phyloP scores from a whole-genome alignment of 2,888 invertebrate species.

The Miltochrista miniata region DNA sequence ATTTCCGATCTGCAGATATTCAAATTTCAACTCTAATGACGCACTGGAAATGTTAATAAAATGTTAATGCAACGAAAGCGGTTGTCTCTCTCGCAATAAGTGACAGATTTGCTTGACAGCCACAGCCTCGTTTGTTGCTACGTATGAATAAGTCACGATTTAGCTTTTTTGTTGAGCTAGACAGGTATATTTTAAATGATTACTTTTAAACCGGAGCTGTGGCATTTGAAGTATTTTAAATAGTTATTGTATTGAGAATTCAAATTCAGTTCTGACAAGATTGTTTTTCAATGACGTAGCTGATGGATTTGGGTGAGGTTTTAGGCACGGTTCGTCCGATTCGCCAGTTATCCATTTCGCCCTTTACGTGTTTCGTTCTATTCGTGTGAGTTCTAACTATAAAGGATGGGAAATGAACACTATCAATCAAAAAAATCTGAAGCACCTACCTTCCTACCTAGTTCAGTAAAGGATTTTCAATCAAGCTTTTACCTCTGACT shows the following conservation, averaged over 20 bases:
- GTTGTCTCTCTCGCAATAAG: conserved; percentile 71
- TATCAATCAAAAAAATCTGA: too few relatives aligned
- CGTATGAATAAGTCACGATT: conserved; percentile 80
- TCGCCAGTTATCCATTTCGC: too few relatives aligned
- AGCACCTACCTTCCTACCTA: too few relatives aligned
- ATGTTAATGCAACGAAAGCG: conserved; percentile 80
- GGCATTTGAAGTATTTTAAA: conserved; percentile 39
- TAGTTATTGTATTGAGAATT: conserved; percentile 25
- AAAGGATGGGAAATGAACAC: too few relatives aligned
- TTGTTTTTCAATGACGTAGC: too few relatives aligned
- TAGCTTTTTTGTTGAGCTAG: conserved; percentile 61
- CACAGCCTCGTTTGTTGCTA: conserved; percentile 69
- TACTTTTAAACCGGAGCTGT: conserved; percentile 37
- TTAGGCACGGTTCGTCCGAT: too few relatives aligned
- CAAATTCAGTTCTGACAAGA: too few relatives aligned
- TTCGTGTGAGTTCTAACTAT: too few relatives aligned
- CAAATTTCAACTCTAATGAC: conserved; percentile 82
- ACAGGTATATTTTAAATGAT: conserved; percentile 45
- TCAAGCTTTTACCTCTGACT: too few relatives aligned
- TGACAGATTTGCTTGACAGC: conserved; percentile 83
- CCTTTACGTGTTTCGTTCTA: too few relatives aligned
- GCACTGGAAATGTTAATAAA: conserved; percentile 81
- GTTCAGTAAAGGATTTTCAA: too few relatives aligned
- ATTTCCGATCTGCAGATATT: conserved; percentile 83
- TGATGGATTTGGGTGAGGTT: too few relatives aligned